Evolutionary conservation across 1,140 invertebrate species (phyloP).

Genomic region (Lysiphlebus fabarum): DNA sequence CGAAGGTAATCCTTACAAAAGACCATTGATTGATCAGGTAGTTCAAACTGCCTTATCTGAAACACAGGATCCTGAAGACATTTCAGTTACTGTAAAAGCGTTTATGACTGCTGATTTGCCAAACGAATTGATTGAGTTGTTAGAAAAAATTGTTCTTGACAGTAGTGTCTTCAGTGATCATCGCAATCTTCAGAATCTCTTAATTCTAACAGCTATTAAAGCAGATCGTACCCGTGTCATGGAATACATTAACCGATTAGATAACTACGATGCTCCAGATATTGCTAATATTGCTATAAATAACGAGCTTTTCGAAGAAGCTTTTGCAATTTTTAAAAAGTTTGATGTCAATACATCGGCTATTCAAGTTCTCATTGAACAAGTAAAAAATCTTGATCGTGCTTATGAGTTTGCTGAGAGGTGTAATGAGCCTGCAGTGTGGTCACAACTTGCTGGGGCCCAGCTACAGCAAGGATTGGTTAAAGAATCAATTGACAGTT

Average conservation of each 20-base stretch:
- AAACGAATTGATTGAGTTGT: slow-evolving; percentile 97
- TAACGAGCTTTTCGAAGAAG: slow-evolving; percentile 97
- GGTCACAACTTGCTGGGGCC: slow-evolving; percentile 94
- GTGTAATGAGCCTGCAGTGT: slow-evolving; percentile 98
- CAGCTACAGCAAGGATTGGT: slow-evolving; percentile 93
- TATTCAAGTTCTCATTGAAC: slow-evolving; percentile 97
- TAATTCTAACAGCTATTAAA: slow-evolving; percentile 89
- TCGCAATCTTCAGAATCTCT: slow-evolving; percentile 71
- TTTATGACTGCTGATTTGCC: slow-evolving; percentile 99
- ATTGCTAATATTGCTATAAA: slow-evolving; percentile 99
- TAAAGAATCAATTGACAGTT: slow-evolving; percentile 98
- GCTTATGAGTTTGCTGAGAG: slow-evolving; percentile 98
- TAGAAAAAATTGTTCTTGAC: slow-evolving; percentile 98
- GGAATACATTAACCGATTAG: slow-evolving; percentile 95
- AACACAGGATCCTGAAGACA: slow-evolving; percentile 98
- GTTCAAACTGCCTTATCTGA: slow-evolving; percentile 92
- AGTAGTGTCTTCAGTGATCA: slow-evolving; percentile 98
- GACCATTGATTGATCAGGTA: slow-evolving; percentile 97
- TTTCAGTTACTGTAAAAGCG: slow-evolving; percentile 98
- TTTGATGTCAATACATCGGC: slow-evolving; percentile 99
- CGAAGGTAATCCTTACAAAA: slow-evolving; percentile 91
- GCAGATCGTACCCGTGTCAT: slow-evolving; percentile 96
- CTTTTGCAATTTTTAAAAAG: slow-evolving; percentile 99
- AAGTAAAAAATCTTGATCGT: slow-evolving; percentile 94
- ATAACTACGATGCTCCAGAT: slow-evolving; percentile 99